Conservation (phyloP, 2,113 vertebrate genomes). For the Prionailurus bengalensis region DNA sequence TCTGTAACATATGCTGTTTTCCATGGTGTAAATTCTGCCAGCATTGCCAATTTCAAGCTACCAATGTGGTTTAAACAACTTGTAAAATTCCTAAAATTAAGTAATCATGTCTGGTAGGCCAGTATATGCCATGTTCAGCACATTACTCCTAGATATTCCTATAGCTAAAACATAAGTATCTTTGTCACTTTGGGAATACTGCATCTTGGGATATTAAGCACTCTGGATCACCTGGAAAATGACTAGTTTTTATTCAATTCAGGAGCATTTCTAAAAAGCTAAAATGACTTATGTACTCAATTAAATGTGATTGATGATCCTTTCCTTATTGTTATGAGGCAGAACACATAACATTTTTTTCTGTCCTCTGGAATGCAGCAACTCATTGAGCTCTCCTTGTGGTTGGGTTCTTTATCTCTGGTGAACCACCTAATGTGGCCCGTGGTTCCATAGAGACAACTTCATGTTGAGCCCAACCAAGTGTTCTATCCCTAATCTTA, state of each 20-base stretch:
- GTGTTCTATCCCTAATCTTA: neutral
- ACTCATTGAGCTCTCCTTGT: neutral
- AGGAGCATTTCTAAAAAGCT: neutral
- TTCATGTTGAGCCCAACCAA: neutral
- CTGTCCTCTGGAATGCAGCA: neutral
- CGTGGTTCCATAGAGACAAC: neutral
- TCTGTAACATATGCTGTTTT: neutral
- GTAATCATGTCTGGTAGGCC: neutral
- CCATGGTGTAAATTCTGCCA: neutral
- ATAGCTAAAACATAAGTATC: neutral
- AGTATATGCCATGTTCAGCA: neutral
- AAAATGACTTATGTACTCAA: neutral
- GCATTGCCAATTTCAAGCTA: neutral
- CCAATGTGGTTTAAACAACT: neutral
- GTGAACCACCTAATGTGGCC: neutral
- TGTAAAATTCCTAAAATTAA: constrained; percentile 10
- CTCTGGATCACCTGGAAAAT: neutral
- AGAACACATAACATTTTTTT: neutral
- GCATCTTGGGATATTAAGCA: neutral
- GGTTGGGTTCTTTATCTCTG: neutral
- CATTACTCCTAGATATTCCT: neutral
- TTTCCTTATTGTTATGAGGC: neutral
- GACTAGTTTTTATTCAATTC: neutral
- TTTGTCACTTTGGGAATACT: neutral
- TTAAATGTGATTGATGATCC: neutral